Percentiles rank a stretch among this genome's conserved stretches.
Evolutionary conservation across 2,113 vertebrate species (phyloP).

Genomic region (Tauraco erythrolophus): DNA sequence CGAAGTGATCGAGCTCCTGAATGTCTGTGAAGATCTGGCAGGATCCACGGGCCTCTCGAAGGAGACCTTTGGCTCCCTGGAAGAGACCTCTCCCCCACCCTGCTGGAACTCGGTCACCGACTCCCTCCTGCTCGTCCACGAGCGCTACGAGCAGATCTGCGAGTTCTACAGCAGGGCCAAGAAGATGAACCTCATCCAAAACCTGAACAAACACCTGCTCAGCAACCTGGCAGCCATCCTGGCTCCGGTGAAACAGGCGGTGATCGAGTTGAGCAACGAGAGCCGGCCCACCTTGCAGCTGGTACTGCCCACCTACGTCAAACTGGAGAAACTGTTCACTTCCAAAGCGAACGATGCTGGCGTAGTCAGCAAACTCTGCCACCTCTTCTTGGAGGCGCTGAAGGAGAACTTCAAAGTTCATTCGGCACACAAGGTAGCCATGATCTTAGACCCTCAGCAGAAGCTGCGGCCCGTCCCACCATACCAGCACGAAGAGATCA

Average conservation of each 20-base stretch:
- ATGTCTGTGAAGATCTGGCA: constrained; percentile 90
- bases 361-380: constrained; percentile 94
- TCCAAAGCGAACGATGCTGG: constrained; percentile 95
- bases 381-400: constrained; percentile 96
- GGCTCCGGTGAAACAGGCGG: constrained; percentile 91
- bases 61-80: constrained; percentile 83
- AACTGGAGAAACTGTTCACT: constrained; percentile 98
- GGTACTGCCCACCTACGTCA: constrained; percentile 94
- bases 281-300: constrained; percentile 94
- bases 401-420: constrained; percentile 99
- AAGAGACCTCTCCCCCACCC: constrained; percentile 88
- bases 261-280: constrained; percentile 93
- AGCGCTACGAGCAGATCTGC: constrained; percentile 95
- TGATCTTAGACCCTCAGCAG: constrained; percentile 96
- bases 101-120: constrained; percentile 96
- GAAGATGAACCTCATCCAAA: constrained; percentile 93
- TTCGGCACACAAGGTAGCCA: constrained; percentile 94
- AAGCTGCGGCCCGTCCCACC: constrained; percentile 93
- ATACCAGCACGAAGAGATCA: constrained; percentile 98
- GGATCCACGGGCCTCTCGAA: constrained; percentile 86
- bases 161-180: constrained; percentile 95
- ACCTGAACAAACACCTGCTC: constrained; percentile 95
- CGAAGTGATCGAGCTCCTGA: constrained; percentile 93
- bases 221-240: constrained; percentile 92
- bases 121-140: constrained; percentile 92